A percentile compares a stretch with the other conserved stretches of the same genome.
Evolutionary conservation across 2,888 invertebrate genomes (phyloP).

Genomic region (Elegia similella): DNA sequence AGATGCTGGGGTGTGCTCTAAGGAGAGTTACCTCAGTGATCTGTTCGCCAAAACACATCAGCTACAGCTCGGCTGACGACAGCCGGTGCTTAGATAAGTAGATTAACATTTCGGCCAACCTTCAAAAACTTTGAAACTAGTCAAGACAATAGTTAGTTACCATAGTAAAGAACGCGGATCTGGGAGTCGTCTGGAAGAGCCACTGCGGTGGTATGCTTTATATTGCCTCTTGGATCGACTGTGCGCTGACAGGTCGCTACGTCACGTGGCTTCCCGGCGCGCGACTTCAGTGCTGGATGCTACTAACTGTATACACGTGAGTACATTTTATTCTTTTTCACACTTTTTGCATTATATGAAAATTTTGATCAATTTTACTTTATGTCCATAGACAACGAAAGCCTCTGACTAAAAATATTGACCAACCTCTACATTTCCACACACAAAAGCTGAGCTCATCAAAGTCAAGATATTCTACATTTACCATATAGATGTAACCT

Average conservation of each 20-base stretch:
- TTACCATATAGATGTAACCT: no score
- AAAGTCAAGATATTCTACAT: no score
- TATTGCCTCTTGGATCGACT: slow-evolving; percentile 80
- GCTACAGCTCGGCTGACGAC: slow-evolving; percentile 73
- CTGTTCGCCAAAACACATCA: slow-evolving; percentile 51
- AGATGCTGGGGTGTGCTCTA: slow-evolving; percentile 78
- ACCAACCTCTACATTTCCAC: no score
- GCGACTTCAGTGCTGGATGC: slow-evolving; percentile 84
- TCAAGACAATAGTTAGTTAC: slow-evolving; percentile 73
- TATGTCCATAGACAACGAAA: no score
- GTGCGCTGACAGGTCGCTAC: slow-evolving; percentile 83
- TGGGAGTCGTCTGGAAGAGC: slow-evolving; percentile 55
- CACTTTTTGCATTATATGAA: no score
- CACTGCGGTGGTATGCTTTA: slow-evolving; percentile 80
- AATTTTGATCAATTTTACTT: no score
- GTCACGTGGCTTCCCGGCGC: slow-evolving; percentile 83
- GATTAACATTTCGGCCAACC: slow-evolving; percentile 39
- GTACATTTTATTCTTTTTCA: slow-evolving; percentile 42
- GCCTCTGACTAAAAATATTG: no score
- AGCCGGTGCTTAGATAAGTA: slow-evolving; percentile 80
- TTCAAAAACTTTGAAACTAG: slow-evolving; percentile 57
- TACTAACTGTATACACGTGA: slow-evolving; percentile 87
- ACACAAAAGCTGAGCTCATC: no score
- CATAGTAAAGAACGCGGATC: slow-evolving; percentile 48
- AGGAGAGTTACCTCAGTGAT: slow-evolving; percentile 65